A percentile compares a stretch with the other conserved stretches of the same genome.
Conservation (phyloP, 2,888 invertebrate species). For the Lutraria lutraria region DNA sequence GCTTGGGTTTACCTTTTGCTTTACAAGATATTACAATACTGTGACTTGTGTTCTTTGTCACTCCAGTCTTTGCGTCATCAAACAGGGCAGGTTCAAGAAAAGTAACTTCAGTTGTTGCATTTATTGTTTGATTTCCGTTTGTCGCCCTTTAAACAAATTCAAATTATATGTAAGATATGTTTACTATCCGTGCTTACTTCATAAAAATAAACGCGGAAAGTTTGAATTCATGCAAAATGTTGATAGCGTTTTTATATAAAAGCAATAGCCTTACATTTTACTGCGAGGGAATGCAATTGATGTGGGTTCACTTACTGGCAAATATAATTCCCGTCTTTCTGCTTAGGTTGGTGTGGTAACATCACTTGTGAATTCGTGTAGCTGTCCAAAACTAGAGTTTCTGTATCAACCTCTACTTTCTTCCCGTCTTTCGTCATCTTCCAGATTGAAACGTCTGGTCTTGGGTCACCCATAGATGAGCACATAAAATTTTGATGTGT, state of each 20-base stretch:
- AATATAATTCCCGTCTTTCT: conserved; percentile 57
- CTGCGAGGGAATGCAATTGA: not conserved
- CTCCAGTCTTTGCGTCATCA: conserved; percentile 50
- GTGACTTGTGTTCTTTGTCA: conserved; percentile 49
- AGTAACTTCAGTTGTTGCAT: conserved; percentile 57
- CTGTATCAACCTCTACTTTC: conserved; percentile 36
- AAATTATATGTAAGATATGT: too few species aligned
- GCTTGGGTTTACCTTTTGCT: conserved; percentile 55
- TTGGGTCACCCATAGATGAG: conserved; percentile 67
- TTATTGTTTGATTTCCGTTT: conserved; percentile 55
- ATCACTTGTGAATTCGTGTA: conserved; percentile 58
- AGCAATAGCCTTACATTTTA: too few species aligned
- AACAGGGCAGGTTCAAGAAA: conserved; percentile 50
- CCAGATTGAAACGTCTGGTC: conserved; percentile 61
- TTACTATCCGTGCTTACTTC: too few species aligned
- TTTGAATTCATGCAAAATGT: too few species aligned
- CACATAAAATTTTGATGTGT: conserved; percentile 61
- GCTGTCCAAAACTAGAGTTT: conserved; percentile 59
- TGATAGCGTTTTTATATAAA: too few species aligned
- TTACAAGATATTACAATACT: conserved; percentile 58
- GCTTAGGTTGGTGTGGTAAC: conserved; percentile 30
- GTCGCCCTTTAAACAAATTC: conserved; percentile 41
- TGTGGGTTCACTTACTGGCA: conserved; percentile 55
- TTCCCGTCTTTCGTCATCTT: conserved; percentile 34
- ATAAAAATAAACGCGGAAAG: too few species aligned